Evolutionary conservation across 2,888 invertebrate genomes (phyloP).

Genomic region (Kuschelorhynchus macadamiae): DNA sequence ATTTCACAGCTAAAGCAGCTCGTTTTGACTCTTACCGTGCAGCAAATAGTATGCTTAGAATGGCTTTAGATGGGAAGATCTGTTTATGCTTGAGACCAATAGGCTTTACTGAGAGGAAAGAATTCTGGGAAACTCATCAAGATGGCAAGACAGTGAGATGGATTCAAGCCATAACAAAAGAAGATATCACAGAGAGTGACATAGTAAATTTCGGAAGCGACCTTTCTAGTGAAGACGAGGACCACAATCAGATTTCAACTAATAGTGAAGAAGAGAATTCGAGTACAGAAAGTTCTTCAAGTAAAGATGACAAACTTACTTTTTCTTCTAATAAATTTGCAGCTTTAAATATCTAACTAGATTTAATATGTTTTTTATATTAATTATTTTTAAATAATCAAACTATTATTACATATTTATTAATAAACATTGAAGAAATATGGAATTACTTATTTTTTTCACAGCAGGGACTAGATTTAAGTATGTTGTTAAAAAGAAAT

Average conservation of each 20-base stretch:
- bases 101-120: conserved; percentile 74
- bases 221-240: conserved; percentile 28
- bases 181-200: conserved; percentile 51
- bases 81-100: conserved; percentile 85
- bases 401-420: too few relatives aligned
- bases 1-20: conserved; percentile 87
- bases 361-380: background rate
- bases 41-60: conserved; percentile 88
- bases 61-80: conserved; percentile 90
- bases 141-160: conserved; percentile 77
- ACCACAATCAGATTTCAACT: conserved; percentile 11
- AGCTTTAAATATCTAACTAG: conserved; percentile 10
- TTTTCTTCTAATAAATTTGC: conserved; percentile 57
- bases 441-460: too few relatives aligned
- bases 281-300: conserved; percentile 41
- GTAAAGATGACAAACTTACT: conserved; percentile 37
- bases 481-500: too few relatives aligned
- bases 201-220: background rate
- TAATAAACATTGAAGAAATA: too few relatives aligned
- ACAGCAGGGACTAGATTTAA: too few relatives aligned
- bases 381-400: too few relatives aligned
- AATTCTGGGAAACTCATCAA: conserved; percentile 74
- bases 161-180: conserved; percentile 74
- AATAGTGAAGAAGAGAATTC: conserved; percentile 41
- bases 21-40: conserved; percentile 90